Conservation (phyloP, 2,113 vertebrate species). For the Steatornis caripensis region DNA sequence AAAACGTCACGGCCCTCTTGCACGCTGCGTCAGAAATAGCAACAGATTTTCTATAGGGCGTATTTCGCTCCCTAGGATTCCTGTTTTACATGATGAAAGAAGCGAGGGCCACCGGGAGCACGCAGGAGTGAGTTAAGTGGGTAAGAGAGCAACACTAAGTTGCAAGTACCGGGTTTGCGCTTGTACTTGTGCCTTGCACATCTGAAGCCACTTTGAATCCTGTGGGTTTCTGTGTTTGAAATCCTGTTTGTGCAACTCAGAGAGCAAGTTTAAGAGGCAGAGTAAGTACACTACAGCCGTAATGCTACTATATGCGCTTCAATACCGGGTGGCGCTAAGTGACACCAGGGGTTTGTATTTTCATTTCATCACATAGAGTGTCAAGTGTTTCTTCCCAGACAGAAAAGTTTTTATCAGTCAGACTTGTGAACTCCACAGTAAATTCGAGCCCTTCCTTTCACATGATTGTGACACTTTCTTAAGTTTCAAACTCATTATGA, state of each 20-base stretch:
- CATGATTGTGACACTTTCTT: not conserved
- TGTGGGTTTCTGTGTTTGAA: not conserved
- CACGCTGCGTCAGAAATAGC: not conserved
- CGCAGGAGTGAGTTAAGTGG: accelerated
- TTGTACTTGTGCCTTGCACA: accelerated
- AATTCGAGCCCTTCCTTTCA: not conserved
- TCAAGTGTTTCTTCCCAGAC: not conserved
- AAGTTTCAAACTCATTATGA: not conserved
- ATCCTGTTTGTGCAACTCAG: not conserved
- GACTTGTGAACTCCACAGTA: not conserved
- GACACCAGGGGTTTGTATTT: not conserved
- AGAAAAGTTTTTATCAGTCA: not conserved
- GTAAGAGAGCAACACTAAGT: not conserved
- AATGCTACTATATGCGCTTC: accelerated
- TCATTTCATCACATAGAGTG: not conserved
- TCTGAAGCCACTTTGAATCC: not conserved
- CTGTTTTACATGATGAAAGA: accelerated
- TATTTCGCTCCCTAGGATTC: accelerated
- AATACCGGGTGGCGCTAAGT: not conserved
- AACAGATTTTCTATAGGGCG: accelerated
- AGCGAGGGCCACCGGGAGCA: accelerated
- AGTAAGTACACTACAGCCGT: not conserved
- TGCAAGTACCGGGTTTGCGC: not conserved
- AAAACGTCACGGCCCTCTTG: not conserved
- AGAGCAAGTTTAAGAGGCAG: not conserved